Percentiles rank a stretch among this genome's conserved stretches.
These are phyloP conservation scores for Trachymyrmex cornetzi DNA, from an alignment of 1,140 invertebrate species.

Conservation along the genomic window DNA sequence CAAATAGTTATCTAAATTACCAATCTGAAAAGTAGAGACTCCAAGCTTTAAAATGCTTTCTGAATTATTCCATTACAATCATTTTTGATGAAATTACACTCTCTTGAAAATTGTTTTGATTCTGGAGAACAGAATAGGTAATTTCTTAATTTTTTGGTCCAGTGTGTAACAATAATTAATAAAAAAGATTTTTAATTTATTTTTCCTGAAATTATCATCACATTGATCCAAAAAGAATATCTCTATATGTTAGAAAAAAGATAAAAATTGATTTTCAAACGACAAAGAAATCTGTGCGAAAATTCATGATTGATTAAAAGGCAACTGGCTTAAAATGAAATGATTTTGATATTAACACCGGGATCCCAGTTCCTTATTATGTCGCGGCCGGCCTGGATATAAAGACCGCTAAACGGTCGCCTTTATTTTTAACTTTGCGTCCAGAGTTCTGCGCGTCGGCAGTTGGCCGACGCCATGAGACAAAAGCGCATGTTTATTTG, in stretches of 20 bases:
- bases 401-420: conserved; percentile 63
- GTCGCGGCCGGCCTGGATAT: conserved; percentile 56
- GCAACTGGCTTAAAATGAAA: not conserved
- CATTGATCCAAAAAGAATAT: not conserved
- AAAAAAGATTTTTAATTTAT: no score
- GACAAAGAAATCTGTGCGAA: not conserved
- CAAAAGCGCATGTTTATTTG: conserved; percentile 69
- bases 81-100: no score
- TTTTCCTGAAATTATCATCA: not conserved
- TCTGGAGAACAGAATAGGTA: no score
- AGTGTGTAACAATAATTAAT: no score
- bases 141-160: no score
- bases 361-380: conserved; percentile 64
- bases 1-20: no score
- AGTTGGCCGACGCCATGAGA: conserved; percentile 10
- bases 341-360: conserved; percentile 28
- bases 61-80: no score
- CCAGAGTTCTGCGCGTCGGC: conserved; percentile 33
- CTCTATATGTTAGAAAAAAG: not conserved
- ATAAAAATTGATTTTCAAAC: not conserved
- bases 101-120: no score
- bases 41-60: no score
- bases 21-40: no score
- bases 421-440: conserved; percentile 75
- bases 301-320: not conserved